Evolutionary conservation across 2,113 vertebrate species (phyloP).

Genomic region (Leptobrachium leishanense): DNA sequence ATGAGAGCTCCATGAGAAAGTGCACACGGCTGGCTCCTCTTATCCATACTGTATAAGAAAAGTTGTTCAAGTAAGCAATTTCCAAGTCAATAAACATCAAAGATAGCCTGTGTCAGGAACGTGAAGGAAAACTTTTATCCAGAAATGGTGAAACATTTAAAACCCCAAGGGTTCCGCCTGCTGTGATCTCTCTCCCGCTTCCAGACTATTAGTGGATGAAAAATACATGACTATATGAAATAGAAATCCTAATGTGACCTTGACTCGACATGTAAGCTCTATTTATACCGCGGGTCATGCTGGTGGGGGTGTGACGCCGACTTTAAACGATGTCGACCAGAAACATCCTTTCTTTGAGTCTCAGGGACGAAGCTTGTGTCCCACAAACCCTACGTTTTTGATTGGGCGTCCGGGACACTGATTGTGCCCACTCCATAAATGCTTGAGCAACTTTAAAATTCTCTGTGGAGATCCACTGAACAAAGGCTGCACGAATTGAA

Average conservation of each 20-base stretch:
- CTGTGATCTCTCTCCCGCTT: neutral
- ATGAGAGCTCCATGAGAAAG: no score
- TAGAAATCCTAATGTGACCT: neutral
- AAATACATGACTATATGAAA: neutral
- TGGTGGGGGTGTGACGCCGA: neutral
- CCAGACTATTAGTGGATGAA: neutral
- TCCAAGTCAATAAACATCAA: no score
- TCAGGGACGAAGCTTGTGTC: neutral
- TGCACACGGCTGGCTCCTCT: no score
- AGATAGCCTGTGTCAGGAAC: no score
- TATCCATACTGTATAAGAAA: no score
- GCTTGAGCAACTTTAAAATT: no score
- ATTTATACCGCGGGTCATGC: neutral
- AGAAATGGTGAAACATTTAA: conserved; percentile 12
- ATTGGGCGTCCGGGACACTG: no score
- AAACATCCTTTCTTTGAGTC: neutral
- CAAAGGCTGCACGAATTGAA: no score
- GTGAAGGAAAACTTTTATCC: neutral
- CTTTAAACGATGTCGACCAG: neutral
- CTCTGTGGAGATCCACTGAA: no score
- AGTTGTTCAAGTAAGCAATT: no score
- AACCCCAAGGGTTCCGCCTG: neutral
- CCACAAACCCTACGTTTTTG: neutral
- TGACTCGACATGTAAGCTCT: neutral
- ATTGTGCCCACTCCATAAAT: no score